Evolutionary conservation across 2,113 vertebrate species (phyloP).

Genomic region (Nibea albiflora): DNA sequence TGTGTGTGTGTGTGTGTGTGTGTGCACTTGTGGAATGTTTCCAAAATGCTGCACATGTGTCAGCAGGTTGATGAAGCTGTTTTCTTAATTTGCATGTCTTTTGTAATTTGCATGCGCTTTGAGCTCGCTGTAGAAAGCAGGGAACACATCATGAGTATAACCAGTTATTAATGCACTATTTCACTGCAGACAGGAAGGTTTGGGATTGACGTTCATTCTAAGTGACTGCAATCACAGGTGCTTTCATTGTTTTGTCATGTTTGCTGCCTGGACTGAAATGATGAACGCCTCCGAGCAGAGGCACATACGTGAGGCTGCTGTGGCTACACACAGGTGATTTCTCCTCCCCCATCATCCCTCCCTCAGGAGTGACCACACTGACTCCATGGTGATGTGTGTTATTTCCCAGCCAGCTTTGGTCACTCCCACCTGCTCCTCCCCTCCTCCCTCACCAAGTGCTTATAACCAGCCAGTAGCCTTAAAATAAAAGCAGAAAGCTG

Average conservation of each 20-base stretch:
- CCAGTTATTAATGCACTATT: background rate
- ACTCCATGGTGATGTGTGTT: conserved; percentile 69
- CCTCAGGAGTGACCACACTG: conserved; percentile 25
- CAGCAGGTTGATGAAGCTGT: background rate
- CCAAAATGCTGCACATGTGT: too few relatives aligned
- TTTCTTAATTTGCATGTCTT: too few relatives aligned
- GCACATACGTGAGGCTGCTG: background rate
- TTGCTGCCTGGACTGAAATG: background rate
- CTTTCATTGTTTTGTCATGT: background rate
- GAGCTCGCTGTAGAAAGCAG: background rate
- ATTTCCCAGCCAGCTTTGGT: conserved; percentile 44
- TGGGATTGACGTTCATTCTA: background rate
- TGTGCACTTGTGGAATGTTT: too few relatives aligned
- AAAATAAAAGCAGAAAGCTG: conserved; percentile 41
- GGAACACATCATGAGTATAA: background rate
- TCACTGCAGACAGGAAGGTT: background rate
- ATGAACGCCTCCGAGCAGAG: background rate
- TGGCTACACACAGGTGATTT: conserved; percentile 31
- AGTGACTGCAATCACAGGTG: background rate
- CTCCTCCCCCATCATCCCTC: conserved; percentile 28
- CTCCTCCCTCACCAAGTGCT: conserved; percentile 9
- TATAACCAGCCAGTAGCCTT: conserved; percentile 43
- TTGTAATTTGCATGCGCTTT: background rate
- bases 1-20: too few relatives aligned
- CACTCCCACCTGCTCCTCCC: conserved; percentile 64